Base-by-base conservation (phyloP, 1,140 invertebrate species). In the Panulirus ornatus region DNA sequence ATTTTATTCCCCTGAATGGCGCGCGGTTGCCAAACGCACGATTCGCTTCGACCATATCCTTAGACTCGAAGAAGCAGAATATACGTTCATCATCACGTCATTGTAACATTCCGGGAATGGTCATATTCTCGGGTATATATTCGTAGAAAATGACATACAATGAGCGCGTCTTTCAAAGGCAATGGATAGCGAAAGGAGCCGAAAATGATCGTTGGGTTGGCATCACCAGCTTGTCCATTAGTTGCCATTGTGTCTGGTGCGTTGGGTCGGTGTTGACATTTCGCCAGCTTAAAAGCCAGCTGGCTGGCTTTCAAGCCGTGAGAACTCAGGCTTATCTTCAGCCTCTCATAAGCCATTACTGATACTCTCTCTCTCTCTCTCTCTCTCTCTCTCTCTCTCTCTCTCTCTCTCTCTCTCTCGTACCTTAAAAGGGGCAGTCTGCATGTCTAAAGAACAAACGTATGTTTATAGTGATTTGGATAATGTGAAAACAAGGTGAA, bases 241-340 rank as follows among this genome's bases (percentile, higher is more conserved):
- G 84, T 40, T 58, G 84, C 70, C 54, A 86, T 86, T 86, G 84
- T 86, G 47, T 5, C 5, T 0, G 34, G 9, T 19, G 63, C 51
- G 70, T 54, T 34, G 70, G 71, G 36, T 36, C 70, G 36, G 30
- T 86, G 84, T 86, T 86, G 84, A 86, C 84, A 86, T 86, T 86
- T 86, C 84, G 73, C 44, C 38, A 38, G 44, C 58, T 42, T 42
- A 42, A 85, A 66, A 73, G 22, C 44, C 71, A 30, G 71, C 84
- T 75, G 71, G 51, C n/a, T n/a, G 78, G 58, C 78, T 81, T 44
- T 14, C 6, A 63, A 8, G 1, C 70, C 47, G 71, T 86, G 84
- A 76, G 84, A 86, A 86, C 71, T 34, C 30, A 6, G 27, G 14
- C 42, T 86, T 73, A 86, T 30, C 51, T 30, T 27, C 36, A 0